Evolutionary conservation across 2,113 vertebrate genomes (phyloP).

Genomic region (Channa maculata): DNA sequence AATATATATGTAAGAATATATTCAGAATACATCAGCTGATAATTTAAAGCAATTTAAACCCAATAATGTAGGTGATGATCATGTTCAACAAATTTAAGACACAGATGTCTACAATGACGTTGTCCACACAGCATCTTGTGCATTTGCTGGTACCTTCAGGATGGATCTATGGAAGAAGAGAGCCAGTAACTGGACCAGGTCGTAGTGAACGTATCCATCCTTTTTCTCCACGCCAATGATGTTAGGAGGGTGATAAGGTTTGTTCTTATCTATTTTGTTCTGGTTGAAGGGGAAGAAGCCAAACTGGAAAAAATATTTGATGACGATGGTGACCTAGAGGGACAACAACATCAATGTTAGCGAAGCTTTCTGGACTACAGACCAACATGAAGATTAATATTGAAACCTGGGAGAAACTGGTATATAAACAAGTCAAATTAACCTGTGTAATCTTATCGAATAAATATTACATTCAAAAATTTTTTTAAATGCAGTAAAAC

Average conservation of each 20-base stretch:
- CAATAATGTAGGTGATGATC: no score
- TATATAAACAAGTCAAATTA: no score
- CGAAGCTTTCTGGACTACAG: not conserved
- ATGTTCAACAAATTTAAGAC: no score
- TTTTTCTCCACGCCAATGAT: constrained; percentile 99
- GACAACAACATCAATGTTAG: constrained; percentile 6
- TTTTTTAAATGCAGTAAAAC: not conserved
- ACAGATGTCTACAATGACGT: no score
- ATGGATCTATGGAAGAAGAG: constrained; percentile 98
- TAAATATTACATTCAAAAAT: no score
- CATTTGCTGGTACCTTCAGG: constrained; percentile 86
- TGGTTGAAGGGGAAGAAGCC: constrained; percentile 96
- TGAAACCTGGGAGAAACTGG: not conserved
- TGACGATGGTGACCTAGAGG: constrained; percentile 91
- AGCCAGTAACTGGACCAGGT: constrained; percentile 93
- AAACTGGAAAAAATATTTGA: constrained; percentile 99
- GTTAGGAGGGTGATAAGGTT: constrained; percentile 91
- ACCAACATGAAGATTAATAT: not conserved
- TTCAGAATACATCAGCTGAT: no score
- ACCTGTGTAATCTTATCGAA: no score
- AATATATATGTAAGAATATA: no score
- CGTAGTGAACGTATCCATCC: constrained; percentile 95
- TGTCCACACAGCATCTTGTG: no score
- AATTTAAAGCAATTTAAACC: no score
- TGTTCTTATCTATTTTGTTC: constrained; percentile 81